Evolutionary conservation across 2,113 vertebrate genomes (phyloP).

Genomic region (Xerus inauris): DNA sequence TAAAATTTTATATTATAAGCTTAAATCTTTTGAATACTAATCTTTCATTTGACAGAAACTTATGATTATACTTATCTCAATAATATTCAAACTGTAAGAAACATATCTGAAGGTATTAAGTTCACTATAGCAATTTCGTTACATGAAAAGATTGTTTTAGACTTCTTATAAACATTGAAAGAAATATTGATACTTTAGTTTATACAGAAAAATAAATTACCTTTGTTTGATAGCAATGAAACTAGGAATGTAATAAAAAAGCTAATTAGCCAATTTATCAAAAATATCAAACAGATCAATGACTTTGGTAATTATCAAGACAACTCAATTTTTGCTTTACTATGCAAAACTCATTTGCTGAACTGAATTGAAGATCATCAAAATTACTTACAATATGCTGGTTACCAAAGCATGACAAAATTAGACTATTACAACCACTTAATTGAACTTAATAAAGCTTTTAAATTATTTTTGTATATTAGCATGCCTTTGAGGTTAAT

Average conservation of each 20-base stretch:
- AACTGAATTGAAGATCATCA: constrained; percentile 84
- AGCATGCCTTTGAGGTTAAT: constrained; percentile 82
- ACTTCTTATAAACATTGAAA: constrained; percentile 67
- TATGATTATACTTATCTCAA: constrained; percentile 44
- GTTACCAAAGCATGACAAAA: constrained; percentile 86
- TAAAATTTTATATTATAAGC: constrained; percentile 36
- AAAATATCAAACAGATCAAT: constrained; percentile 83
- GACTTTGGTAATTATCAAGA: constrained; percentile 86
- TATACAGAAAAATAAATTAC: constrained; percentile 81
- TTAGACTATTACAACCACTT: constrained; percentile 84
- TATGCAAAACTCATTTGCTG: constrained; percentile 81
- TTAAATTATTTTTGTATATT: constrained; percentile 86
- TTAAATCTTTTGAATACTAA: constrained; percentile 50
- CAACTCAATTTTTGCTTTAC: constrained; percentile 85
- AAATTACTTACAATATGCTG: constrained; percentile 86
- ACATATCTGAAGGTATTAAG: constrained; percentile 11
- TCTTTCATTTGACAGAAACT: constrained; percentile 37
- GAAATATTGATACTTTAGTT: constrained; percentile 69
- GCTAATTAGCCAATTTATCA: constrained; percentile 86
- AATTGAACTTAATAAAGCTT: constrained; percentile 86
- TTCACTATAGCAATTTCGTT: not conserved
- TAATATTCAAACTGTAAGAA: constrained; percentile 19
- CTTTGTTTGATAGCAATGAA: constrained; percentile 59
- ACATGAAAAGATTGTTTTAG: not conserved
- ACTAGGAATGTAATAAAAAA: constrained; percentile 76